Evolutionary conservation across 2,888 invertebrate genomes (phyloP).

Genomic region (Ceriagrion tenellum): DNA sequence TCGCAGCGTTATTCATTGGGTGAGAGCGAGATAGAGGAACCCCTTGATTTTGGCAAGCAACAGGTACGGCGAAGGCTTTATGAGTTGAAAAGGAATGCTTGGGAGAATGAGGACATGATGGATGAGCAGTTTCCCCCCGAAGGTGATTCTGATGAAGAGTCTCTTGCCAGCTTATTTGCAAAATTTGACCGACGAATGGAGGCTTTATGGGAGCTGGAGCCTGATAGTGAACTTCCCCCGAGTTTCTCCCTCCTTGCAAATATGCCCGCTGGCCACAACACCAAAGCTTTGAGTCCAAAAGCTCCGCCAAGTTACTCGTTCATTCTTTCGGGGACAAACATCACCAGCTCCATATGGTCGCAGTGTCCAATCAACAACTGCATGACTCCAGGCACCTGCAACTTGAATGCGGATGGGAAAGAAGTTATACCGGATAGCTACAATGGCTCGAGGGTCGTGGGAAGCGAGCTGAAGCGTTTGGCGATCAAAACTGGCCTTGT

Average conservation of each 20-base stretch:
- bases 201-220: constrained; percentile 82
- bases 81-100: constrained; percentile 44
- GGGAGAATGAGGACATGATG: constrained; percentile 46
- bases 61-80: constrained; percentile 43
- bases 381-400: constrained; percentile 53
- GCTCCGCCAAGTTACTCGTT: constrained; percentile 72
- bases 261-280: not conserved
- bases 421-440: constrained; percentile 65
- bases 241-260: constrained; percentile 51
- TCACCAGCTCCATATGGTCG: constrained; percentile 81
- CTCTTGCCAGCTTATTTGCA: constrained; percentile 83
- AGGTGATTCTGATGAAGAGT: constrained; percentile 78
- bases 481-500: constrained; percentile 27
- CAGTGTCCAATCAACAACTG: constrained; percentile 67
- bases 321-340: constrained; percentile 79
- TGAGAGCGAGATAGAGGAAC: not conserved
- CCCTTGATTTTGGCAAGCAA: constrained; percentile 1
- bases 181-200: constrained; percentile 86
- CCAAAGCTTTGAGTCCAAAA: not conserved
- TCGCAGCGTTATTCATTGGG: constrained; percentile 33
- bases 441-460: constrained; percentile 49
- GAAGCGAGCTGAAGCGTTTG: constrained; percentile 40
- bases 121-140: not conserved
- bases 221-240: constrained; percentile 53
- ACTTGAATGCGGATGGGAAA: constrained; percentile 64